Base-by-base conservation (phyloP, 92 coral and sea anemone genomes). In the Epizoanthus stellaris region DNA sequence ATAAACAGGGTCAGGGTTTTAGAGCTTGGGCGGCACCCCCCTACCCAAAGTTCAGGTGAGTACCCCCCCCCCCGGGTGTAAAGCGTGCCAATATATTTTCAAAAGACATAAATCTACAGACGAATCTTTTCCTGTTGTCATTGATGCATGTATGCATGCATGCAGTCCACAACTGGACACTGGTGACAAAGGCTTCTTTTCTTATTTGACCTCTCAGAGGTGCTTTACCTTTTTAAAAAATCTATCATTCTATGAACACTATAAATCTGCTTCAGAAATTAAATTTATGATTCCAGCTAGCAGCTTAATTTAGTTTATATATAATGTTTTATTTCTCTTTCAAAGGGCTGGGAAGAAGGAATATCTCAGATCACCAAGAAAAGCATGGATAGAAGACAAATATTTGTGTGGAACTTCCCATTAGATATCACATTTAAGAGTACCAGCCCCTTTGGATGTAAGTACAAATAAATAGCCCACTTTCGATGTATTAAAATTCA, bases 391-490 rank as follows among this genome's bases (percentile, higher is more conserved):
- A 96, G 93, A 88, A 89, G 99, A 74, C 99, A 96, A 86, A 82
- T 91, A 62, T 94, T 96, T 80, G 94, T 95, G 16, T 96, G 93
- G 93, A 96, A 96, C 80, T 96, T 96, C 60, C 99, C 99, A 17
- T 73, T 96, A 86, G 99, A 96, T 73, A 86, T 96, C 70, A 96
- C 99, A 10, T 96, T 96, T 85, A 96, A 96, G 77, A 96, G 99
- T 77, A 96, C 99, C 36, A 96, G 96, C 73, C 99, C 99, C 16
- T 95, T 82, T 88, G 99, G 99, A 84, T 96, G 99, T 96, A 87
- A 94, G 98, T 87, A 34, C 59, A 7, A n/a, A 2, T 39, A 4
- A 65, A n/a, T 14, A n/a, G n/a, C n/a, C n/a, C n/a, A n/a, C n/a
- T n/a, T n/a, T n/a, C n/a, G n/a, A n/a, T n/a, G n/a, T n/a, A n/a